Conservation (phyloP, 2,113 vertebrate species). For the Campylomormyrus tamandua region DNA sequence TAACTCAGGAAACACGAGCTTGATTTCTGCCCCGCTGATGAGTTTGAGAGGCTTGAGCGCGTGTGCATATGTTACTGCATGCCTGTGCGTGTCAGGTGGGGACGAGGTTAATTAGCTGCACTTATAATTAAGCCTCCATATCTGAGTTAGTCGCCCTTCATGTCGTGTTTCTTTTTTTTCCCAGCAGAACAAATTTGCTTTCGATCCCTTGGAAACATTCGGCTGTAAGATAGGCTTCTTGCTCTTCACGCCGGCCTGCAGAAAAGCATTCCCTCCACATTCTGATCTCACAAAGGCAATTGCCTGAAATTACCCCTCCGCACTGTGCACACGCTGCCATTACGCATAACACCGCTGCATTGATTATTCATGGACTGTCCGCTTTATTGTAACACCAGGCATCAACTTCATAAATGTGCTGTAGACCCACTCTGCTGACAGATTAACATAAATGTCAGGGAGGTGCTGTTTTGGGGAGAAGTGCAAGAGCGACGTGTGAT, state of each 20-base stretch:
- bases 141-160: slow-evolving; percentile 51
- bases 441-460: slow-evolving; percentile 63
- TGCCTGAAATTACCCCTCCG: slow-evolving; percentile 45
- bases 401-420: slow-evolving; percentile 13
- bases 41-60: slow-evolving; percentile 58
- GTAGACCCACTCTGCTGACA: slow-evolving; percentile 33
- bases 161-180: slow-evolving; percentile 31
- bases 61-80: slow-evolving; percentile 19
- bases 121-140: slow-evolving; percentile 44
- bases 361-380: slow-evolving; percentile 53
- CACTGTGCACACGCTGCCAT: background rate
- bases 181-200: slow-evolving; percentile 44
- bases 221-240: slow-evolving; percentile 19
- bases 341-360: slow-evolving; percentile 44
- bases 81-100: slow-evolving; percentile 12
- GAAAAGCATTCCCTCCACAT: background rate
- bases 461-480: slow-evolving; percentile 27
- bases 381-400: slow-evolving; percentile 13
- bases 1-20: slow-evolving; percentile 96
- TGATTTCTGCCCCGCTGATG: slow-evolving; percentile 87
- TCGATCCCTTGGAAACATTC: slow-evolving; percentile 39
- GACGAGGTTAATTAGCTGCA: slow-evolving; percentile 7
- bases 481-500: slow-evolving; percentile 51
- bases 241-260: background rate
- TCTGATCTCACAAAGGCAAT: slow-evolving; percentile 28